phyloP scores from a whole-genome alignment of 2,113 vertebrate genomes.

The Grammomys surdaster region DNA sequence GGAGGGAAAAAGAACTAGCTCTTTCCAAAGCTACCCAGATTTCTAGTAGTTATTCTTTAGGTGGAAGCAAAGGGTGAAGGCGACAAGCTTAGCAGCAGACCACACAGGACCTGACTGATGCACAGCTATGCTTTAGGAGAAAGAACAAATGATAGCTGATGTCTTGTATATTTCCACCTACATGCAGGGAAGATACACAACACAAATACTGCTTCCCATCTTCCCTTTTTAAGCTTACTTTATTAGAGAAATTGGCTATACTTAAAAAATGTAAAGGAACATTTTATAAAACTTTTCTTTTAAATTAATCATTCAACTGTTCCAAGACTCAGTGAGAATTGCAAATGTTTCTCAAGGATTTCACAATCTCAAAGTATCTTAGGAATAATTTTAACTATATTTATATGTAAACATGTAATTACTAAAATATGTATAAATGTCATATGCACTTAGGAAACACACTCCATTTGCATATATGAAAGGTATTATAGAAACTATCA shows the following conservation, averaged over 20 bases:
- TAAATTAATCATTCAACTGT: neutral
- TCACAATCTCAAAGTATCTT: slow-evolving; percentile 12
- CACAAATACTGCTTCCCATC: neutral
- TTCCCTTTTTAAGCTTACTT: neutral
- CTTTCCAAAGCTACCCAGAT: slow-evolving; percentile 16
- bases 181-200: neutral
- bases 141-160: neutral
- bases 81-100: neutral
- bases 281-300: slow-evolving; percentile 35
- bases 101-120: neutral
- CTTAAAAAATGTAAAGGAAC: slow-evolving; percentile 33
- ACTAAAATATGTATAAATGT: slow-evolving; percentile 19
- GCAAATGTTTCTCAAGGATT: slow-evolving; percentile 47
- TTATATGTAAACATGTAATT: neutral
- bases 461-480: slow-evolving; percentile 25
- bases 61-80: slow-evolving; percentile 8
- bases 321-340: neutral
- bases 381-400: slow-evolving; percentile 21
- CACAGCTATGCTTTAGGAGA: slow-evolving; percentile 29
- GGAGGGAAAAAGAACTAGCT: neutral
- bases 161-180: neutral
- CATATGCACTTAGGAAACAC: slow-evolving; percentile 44
- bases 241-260: slow-evolving; percentile 47
- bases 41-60: slow-evolving; percentile 14
- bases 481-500: slow-evolving; percentile 20